Evolutionary conservation across 2,888 invertebrate species (phyloP).

Genomic region (Erebia ligea): DNA sequence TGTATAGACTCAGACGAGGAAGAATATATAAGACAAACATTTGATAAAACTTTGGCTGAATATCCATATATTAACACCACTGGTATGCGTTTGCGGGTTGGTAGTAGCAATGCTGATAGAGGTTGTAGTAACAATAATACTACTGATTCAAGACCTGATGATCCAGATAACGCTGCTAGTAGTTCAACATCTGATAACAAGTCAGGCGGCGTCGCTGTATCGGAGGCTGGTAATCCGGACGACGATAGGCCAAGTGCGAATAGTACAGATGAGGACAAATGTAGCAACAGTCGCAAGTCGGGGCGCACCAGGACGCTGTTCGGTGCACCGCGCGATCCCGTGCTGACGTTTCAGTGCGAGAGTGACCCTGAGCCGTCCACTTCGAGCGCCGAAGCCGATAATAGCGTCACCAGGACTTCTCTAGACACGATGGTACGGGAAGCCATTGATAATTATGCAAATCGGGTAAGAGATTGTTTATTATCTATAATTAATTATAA

Average conservation of each 20-base stretch:
- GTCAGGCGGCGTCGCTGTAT: not conserved
- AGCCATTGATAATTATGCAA: not conserved
- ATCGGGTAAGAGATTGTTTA: not conserved
- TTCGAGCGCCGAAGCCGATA: not conserved
- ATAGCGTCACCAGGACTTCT: not conserved
- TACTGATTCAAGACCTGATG: not conserved
- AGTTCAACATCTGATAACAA: not conserved
- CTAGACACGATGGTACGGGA: not conserved
- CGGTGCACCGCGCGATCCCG: not conserved
- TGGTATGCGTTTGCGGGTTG: not conserved
- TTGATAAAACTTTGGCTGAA: not conserved
- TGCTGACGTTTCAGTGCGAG: not conserved
- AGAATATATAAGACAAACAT: not conserved
- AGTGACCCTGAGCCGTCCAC: constrained; percentile 6
- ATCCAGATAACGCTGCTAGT: not conserved
- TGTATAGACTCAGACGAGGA: not conserved
- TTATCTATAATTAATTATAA: too few relatives aligned
- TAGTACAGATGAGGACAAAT: not conserved
- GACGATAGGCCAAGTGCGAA: not conserved
- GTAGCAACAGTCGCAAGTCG: not conserved
- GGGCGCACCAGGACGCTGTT: not conserved
- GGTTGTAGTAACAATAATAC: not conserved
- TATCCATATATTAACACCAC: not conserved
- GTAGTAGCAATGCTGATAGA: not conserved
- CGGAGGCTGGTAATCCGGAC: not conserved